phyloP scores from a whole-genome alignment of 2,888 invertebrate species.

The Rugalucina vietnamica region DNA sequence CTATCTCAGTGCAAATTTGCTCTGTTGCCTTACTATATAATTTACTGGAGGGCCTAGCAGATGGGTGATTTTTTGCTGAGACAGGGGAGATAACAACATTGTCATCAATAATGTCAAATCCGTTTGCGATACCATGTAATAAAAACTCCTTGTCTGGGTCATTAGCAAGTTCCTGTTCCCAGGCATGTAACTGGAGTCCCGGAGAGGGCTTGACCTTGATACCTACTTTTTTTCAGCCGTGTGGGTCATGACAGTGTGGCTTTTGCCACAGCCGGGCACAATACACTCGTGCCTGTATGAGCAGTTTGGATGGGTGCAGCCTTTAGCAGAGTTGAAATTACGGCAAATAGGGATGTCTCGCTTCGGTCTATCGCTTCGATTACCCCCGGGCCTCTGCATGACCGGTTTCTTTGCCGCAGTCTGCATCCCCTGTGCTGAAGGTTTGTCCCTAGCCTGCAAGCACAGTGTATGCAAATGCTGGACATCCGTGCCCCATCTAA shows the following conservation, averaged over 20 bases:
- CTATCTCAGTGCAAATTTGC: background rate
- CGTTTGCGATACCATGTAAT: no score
- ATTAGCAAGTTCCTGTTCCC: no score
- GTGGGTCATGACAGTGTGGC: background rate
- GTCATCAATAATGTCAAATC: no score
- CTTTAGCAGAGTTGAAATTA: background rate
- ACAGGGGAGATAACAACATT: no score
- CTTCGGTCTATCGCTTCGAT: background rate
- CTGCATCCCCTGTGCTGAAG: background rate
- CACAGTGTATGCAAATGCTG: background rate
- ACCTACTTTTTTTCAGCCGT: background rate
- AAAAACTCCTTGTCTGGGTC: no score
- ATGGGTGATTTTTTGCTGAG: no score
- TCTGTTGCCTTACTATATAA: no score
- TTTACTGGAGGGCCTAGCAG: no score
- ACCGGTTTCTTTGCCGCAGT: background rate
- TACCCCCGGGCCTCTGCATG: background rate
- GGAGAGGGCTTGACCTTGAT: no score
- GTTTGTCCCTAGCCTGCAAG: background rate
- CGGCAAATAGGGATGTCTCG: background rate
- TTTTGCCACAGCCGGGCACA: background rate
- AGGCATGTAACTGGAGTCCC: no score
- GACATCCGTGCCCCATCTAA: background rate
- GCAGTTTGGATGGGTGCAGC: background rate
- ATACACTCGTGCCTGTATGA: constrained; percentile 3